Base-by-base conservation (phyloP, 2,797 vertebrate species). In the Capromys pilorides region DNA sequence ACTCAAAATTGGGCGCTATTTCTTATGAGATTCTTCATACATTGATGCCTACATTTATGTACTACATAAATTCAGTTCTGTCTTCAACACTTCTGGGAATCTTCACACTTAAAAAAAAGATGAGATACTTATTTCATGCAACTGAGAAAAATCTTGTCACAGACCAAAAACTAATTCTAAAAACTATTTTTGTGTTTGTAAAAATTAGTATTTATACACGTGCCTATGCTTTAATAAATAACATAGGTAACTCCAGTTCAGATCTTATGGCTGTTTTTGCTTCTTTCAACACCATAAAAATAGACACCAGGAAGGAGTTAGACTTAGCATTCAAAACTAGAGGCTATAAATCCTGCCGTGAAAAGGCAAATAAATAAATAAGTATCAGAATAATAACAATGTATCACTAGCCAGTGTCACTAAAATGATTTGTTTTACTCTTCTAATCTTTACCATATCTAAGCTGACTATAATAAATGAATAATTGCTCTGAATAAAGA, bases 381-480 rank as follows among this genome's bases (percentile, higher is more conserved):
- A 97, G 97, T 98, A 98, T 98, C 96, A 93, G 97, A 98, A 98
- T 97, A 98, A 98, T 97, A 98, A 98, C 97, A 98, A 97, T 98
- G 98, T 98, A 98, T 98, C 98, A 98, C 98, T 98, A 98, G 97
- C 98, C 98, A 97, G 96, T 98, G 98, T 98, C 98, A 98, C 97
- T 85, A 95, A 97, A 98, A 98, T 98, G 98, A 98, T 98, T 98
- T 98, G 98, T 98, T 98, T 98, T 98, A 98, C 97, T 98, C 97
- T 97, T 97, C 98, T 98, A 98, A 98, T 98, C 98, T 98, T 98
- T 97, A 98, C 98, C 98, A 94, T 98, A 98, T 98, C 98, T 98
- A 98, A 98, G 98, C 98, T 98, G 98, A 98, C 98, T 98, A 98
- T 98, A 98, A 98, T 98, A 98, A 98, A 98, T 98, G 98, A 98